Evolutionary conservation across 2,888 invertebrate genomes (phyloP).

Genomic region (Autographa pulchrina): DNA sequence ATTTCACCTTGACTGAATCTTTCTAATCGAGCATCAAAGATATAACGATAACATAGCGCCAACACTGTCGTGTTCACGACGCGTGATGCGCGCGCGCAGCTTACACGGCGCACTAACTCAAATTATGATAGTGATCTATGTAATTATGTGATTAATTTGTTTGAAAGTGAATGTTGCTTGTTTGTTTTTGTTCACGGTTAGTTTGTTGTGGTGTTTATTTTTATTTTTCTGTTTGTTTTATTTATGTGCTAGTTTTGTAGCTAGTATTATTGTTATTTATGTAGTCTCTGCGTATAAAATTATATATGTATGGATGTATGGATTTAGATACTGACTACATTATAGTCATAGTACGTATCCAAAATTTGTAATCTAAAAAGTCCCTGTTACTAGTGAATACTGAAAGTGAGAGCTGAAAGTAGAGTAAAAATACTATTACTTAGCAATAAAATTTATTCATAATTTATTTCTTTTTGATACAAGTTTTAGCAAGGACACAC

Average conservation of each 20-base stretch:
- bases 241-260: neutral
- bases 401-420: no score
- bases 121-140: slow-evolving; percentile 47
- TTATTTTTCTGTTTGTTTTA: neutral
- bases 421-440: no score
- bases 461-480: no score
- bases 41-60: slow-evolving; percentile 15
- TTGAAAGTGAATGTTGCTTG: slow-evolving; percentile 35
- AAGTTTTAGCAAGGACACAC: no score
- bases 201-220: neutral
- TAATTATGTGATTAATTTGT: slow-evolving; percentile 47
- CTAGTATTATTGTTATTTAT: neutral
- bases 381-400: no score
- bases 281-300: neutral
- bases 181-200: slow-evolving; percentile 17
- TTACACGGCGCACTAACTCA: slow-evolving; percentile 22
- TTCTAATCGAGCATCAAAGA: neutral
- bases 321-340: no score
- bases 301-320: no score
- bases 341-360: no score
- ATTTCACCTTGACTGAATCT: neutral
- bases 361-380: no score
- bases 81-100: slow-evolving; percentile 44
- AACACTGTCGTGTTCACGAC: slow-evolving; percentile 36
- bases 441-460: no score